Base-by-base conservation (phyloP, 2,888 invertebrate species). In the Hyppa rectilinea region DNA sequence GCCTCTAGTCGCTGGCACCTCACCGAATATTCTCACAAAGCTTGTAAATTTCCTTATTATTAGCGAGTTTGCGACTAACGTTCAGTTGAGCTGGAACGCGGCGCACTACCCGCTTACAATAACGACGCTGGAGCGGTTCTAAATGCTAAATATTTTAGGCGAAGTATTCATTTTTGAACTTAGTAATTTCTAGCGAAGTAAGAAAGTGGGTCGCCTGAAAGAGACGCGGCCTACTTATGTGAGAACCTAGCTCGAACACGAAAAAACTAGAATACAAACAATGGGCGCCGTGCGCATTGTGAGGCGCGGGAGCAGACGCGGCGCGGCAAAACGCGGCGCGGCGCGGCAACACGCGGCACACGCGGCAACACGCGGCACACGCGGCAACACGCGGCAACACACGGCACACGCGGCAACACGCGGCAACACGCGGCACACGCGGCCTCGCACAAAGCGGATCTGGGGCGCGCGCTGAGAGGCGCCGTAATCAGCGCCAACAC, bases 191-290 rank as follows among this genome's bases (percentile, higher is more conserved):
- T 60, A 40, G 71, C 50, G 29, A 60, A 63, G 67, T 55, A 40
- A 63, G 50, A 34, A 83, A 79, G 64, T 78, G 77, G 81, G 80
- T 61, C 81, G 87, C 47, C 82, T 84, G 85, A 80, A 78, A 85
- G 81, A 83, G 85, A 80, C 84, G 75, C 85, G 89, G 69, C 88
- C 87, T 83, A 87, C 78, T 88, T 88, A 78, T 77, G 71, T 64
- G 63, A 75, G 61, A 72, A 68, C 62, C 58, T 64, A 55, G 73
- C 61, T 55, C 58, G 71, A 75, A 69, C 55, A 52, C 66, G 80
- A 83, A 83, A 86, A 85, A 83, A 80, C 70, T 81, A 80, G 56
- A 83, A 86, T 80, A 74, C 84, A 85, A 86, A 89, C 87, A 88
- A 90, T 87, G 70, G 78, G 53, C 49, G 59, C 74, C 60, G 55